These are phyloP conservation scores for Sesamia nonagrioides DNA, from an alignment of 1,140 invertebrate species.

Conservation along the genomic window DNA sequence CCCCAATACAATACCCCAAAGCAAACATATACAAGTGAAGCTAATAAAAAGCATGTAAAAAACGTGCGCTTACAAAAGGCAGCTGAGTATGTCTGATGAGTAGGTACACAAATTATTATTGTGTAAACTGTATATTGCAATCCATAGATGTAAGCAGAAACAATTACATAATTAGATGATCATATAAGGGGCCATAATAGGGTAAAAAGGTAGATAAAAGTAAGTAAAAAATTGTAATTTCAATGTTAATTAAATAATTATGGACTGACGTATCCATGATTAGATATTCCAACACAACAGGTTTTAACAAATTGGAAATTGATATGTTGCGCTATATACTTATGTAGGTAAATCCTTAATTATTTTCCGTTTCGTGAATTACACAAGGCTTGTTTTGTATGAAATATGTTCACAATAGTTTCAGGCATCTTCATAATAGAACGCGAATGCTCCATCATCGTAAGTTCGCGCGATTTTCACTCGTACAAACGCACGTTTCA, in stretches of 20 bases:
- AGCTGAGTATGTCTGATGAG: too few relatives aligned
- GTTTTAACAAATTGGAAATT: conserved; percentile 17
- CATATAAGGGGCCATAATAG: neutral
- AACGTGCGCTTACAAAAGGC: too few relatives aligned
- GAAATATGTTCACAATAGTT: conserved; percentile 26
- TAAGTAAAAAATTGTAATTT: conserved; percentile 1
- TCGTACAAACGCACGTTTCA: too few relatives aligned
- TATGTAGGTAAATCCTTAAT: conserved; percentile 7
- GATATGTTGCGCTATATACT: neutral
- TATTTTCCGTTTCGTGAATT: conserved; percentile 24
- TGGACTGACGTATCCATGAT: neutral
- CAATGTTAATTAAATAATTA: neutral
- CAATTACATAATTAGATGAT: neutral
- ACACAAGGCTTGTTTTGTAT: conserved; percentile 15
- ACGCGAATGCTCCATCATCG: too few relatives aligned
- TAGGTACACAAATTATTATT: too few relatives aligned
- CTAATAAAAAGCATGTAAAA: too few relatives aligned
- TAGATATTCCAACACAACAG: neutral
- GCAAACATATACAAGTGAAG: too few relatives aligned
- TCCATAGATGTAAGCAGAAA: neutral
- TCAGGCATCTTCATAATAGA: neutral
- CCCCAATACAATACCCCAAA: too few relatives aligned
- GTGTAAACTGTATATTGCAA: neutral
- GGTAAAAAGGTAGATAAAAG: neutral
- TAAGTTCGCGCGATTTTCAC: too few relatives aligned